Evolutionary conservation across 2,797 vertebrate species (phyloP).

Genomic region (Hapalemur alaotrensis): DNA sequence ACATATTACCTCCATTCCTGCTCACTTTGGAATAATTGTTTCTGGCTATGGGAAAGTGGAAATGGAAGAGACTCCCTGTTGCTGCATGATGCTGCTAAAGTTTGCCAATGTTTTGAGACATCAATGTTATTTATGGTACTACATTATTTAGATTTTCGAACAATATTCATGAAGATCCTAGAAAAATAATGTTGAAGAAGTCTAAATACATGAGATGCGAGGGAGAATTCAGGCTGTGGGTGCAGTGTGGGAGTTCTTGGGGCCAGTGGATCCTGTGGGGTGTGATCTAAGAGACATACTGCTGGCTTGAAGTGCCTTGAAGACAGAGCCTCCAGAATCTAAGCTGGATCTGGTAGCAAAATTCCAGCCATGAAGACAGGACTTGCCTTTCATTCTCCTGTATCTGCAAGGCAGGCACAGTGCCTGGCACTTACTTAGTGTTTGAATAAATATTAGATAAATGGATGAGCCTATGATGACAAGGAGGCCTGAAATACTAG

Average conservation of each 20-base stretch:
- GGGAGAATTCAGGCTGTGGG: neutral
- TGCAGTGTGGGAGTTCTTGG: neutral
- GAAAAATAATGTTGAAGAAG: neutral
- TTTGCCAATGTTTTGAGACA: neutral
- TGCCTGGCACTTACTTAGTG: neutral
- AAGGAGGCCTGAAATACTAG: neutral
- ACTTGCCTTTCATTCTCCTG: neutral
- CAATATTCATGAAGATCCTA: neutral
- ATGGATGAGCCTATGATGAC: neutral
- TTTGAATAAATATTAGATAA: neutral
- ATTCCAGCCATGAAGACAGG: neutral
- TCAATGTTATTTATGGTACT: neutral
- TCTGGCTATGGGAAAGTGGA: neutral
- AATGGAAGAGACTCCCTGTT: neutral
- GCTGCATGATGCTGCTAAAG: neutral
- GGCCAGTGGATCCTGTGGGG: neutral
- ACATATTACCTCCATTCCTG: neutral
- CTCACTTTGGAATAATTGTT: neutral
- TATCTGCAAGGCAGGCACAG: neutral
- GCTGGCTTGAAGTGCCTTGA: neutral
- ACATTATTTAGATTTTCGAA: conserved; percentile 1
- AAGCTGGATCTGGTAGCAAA: neutral
- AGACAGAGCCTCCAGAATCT: neutral
- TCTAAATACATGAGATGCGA: neutral
- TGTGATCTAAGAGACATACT: neutral